phyloP scores from a whole-genome alignment of 1,140 invertebrate species.

The Drosophila rhopaloa region DNA sequence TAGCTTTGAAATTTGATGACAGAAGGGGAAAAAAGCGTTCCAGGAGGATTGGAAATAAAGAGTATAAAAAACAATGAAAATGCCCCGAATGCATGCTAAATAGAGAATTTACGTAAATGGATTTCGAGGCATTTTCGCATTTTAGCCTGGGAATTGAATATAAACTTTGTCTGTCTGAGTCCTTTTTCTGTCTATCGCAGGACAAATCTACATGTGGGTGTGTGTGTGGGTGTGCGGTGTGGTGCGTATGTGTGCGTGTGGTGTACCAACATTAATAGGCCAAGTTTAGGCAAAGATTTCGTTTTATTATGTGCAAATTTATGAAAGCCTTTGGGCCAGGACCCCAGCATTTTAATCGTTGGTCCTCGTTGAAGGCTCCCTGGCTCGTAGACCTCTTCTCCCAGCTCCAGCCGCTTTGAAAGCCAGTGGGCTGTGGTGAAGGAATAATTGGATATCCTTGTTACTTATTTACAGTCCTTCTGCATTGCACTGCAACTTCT shows the following conservation, averaged over 20 bases:
- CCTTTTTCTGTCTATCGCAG: conserved; percentile 43
- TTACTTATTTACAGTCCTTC: conserved; percentile 69
- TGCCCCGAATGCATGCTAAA: conserved; percentile 82
- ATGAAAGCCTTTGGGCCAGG: conserved; percentile 70
- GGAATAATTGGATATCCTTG: conserved; percentile 81
- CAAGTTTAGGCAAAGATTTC: conserved; percentile 77
- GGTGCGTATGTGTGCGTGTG: conserved; percentile 26
- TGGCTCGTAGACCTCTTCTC: neutral
- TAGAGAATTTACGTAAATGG: conserved; percentile 82
- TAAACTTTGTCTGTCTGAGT: conserved; percentile 56
- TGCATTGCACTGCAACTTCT: conserved; percentile 34
- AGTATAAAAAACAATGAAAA: conserved; percentile 80
- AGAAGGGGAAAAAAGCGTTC: conserved; percentile 32
- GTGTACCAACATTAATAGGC: conserved; percentile 69
- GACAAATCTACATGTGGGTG: conserved; percentile 17
- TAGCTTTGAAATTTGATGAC: conserved; percentile 76
- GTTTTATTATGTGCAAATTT: conserved; percentile 80
- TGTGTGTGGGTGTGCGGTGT: conserved; percentile 20
- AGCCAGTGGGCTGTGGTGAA: conserved; percentile 44
- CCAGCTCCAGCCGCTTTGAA: conserved; percentile 1
- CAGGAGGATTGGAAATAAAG: conserved; percentile 12
- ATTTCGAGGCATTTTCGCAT: conserved; percentile 82
- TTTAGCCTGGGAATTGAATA: conserved; percentile 77
- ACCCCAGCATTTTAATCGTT: conserved; percentile 67
- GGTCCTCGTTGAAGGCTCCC: conserved; percentile 13